phyloP scores from a whole-genome alignment of 2,113 vertebrate species.

The Aramus guarauna region DNA sequence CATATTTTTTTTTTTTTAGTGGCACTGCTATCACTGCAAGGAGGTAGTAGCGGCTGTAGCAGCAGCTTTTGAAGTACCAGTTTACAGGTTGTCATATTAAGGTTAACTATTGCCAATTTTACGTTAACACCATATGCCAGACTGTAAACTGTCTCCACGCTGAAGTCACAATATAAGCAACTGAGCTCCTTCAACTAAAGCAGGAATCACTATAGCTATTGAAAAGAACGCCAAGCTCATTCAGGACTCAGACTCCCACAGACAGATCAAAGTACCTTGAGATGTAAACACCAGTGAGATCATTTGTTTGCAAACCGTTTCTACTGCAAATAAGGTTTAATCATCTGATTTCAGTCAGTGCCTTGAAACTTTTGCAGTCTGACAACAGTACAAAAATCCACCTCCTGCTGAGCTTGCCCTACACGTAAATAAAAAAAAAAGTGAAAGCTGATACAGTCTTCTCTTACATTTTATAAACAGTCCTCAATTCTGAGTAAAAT shows the following conservation, averaged over 20 bases:
- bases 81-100: slow-evolving; percentile 59
- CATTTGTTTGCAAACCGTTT: background rate
- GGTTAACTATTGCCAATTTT: slow-evolving; percentile 56
- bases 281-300: background rate
- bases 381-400: background rate
- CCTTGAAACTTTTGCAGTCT: background rate
- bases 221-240: background rate
- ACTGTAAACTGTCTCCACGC: slow-evolving; percentile 35
- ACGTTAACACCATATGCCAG: slow-evolving; percentile 52
- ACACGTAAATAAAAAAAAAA: background rate
- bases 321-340: background rate
- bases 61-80: slow-evolving; percentile 32
- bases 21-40: background rate
- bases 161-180: slow-evolving; percentile 28
- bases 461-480: background rate
- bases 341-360: background rate
- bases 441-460: background rate
- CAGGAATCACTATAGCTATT: background rate
- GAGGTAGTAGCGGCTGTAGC: background rate
- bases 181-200: background rate
- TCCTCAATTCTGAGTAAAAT: background rate
- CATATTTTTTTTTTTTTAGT: background rate
- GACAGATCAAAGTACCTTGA: background rate
- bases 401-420: background rate
- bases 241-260: background rate